phyloP scores from a whole-genome alignment of 2,888 invertebrate species.

The Drosophila mimetica region DNA sequence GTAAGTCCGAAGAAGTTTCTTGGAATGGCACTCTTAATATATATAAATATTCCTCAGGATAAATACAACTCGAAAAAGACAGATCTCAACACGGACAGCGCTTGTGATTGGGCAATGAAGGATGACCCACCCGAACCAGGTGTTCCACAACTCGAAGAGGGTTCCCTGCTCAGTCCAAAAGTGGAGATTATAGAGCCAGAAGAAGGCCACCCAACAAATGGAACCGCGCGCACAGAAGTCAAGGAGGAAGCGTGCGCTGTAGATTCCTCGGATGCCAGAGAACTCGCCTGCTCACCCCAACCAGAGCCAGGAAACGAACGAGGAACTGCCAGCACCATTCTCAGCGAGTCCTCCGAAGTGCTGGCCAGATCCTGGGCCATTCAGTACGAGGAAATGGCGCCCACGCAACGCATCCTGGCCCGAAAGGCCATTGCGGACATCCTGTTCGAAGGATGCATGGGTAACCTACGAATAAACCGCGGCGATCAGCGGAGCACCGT shows the following conservation, averaged over 20 bases:
- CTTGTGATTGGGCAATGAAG: constrained; percentile 22
- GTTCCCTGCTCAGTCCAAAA: constrained; percentile 62
- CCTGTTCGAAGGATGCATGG: constrained; percentile 81
- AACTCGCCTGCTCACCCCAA: constrained; percentile 32
- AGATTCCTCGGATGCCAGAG: constrained; percentile 21
- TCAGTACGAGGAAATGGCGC: constrained; percentile 78
- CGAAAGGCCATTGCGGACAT: constrained; percentile 81
- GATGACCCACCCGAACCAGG: constrained; percentile 14
- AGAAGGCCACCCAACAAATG: not conserved
- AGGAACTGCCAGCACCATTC: not conserved
- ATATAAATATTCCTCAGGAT: not conserved
- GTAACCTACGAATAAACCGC: constrained; percentile 72
- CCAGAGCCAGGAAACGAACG: constrained; percentile 17
- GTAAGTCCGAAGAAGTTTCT: not conserved
- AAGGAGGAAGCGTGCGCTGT: constrained; percentile 7
- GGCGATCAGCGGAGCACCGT: constrained; percentile 46
- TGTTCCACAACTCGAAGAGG: constrained; percentile 39
- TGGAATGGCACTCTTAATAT: too few relatives aligned
- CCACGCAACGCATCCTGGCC: constrained; percentile 76
- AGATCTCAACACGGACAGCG: constrained; percentile 20
- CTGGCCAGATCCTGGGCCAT: constrained; percentile 81
- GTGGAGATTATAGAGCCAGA: constrained; percentile 62
- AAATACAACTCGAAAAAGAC: not conserved
- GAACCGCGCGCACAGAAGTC: constrained; percentile 9
- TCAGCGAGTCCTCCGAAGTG: constrained; percentile 73